These are phyloP conservation scores for Leptinotarsa tumamoca DNA, from an alignment of 2,888 invertebrate species.

Conservation along the genomic window DNA sequence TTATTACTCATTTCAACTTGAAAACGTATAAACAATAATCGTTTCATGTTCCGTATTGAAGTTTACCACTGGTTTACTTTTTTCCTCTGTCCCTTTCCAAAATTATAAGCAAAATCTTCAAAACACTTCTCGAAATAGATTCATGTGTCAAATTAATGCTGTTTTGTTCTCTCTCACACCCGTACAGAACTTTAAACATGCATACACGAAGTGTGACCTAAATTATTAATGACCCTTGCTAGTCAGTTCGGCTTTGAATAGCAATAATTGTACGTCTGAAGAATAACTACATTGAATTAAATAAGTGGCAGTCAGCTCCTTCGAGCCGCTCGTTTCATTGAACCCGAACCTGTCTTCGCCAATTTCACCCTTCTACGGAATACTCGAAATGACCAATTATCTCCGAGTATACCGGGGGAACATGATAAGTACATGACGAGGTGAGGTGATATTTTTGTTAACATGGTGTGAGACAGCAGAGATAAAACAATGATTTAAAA, in stretches of 20 bases:
- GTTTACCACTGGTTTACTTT: not conserved
- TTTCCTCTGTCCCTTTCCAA: not conserved
- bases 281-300: conserved; percentile 14
- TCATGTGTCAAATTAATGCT: not conserved
- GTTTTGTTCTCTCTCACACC: not conserved
- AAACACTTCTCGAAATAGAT: not conserved
- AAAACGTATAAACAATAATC: too few relatives aligned
- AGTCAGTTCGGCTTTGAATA: conserved; percentile 3
- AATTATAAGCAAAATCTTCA: too few relatives aligned
- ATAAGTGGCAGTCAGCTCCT: conserved; percentile 12
- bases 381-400: conserved; percentile 3
- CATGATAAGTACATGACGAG: not conserved
- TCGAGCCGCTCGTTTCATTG: conserved; percentile 16
- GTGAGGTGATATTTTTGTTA: not conserved
- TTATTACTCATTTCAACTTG: too few relatives aligned
- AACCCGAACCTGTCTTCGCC: conserved; percentile 19
- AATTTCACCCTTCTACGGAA: conserved; percentile 19
- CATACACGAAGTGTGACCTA: not conserved
- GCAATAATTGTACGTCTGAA: conserved; percentile 14
- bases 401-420: not conserved
- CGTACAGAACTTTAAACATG: not conserved
- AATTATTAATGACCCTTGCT: conserved; percentile 6
- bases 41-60: too few relatives aligned
- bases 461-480: not conserved
- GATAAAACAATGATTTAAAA: too few relatives aligned